These are phyloP conservation scores for Allacma fusca DNA, from an alignment of 2,888 invertebrate species.

Conservation along the genomic window DNA sequence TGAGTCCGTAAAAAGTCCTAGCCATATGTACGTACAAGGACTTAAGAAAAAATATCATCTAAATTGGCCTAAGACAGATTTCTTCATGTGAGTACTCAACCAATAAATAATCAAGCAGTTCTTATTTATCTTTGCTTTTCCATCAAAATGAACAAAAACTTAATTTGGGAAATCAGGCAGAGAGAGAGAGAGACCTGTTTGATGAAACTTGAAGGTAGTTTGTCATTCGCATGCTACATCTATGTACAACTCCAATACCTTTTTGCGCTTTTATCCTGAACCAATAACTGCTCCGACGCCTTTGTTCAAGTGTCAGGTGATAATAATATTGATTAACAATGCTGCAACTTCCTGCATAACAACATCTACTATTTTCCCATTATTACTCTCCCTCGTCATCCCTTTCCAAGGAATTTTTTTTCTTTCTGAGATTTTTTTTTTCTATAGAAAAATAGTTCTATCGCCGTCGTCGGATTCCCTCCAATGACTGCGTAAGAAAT, in stretches of 20 bases:
- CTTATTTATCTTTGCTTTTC: slow-evolving; percentile 37
- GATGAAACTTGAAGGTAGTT: not conserved
- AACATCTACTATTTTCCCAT: too few relatives aligned
- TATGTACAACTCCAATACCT: not conserved
- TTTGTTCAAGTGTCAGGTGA: not conserved
- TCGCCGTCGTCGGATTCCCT: too few relatives aligned
- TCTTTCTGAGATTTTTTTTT: too few relatives aligned
- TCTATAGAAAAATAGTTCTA: too few relatives aligned
- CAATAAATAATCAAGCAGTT: slow-evolving; percentile 36
- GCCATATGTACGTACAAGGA: not conserved
- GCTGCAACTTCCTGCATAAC: too few relatives aligned
- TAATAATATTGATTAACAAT: not conserved
- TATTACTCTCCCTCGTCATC: too few relatives aligned
- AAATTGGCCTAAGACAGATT: slow-evolving; percentile 39
- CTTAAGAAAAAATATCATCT: slow-evolving; percentile 3
- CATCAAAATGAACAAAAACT: slow-evolving; percentile 40
- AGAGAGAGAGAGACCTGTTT: not conserved
- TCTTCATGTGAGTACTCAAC: slow-evolving; percentile 33
- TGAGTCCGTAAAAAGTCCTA: not conserved
- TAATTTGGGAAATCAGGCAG: slow-evolving; percentile 13
- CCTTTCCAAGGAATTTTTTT: too few relatives aligned
- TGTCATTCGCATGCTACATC: not conserved
- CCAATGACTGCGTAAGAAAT: too few relatives aligned
- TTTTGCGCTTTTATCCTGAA: not conserved
- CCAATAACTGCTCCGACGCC: not conserved